phyloP scores from a whole-genome alignment of 2,888 invertebrate genomes.

The Cerastoderma edule region DNA sequence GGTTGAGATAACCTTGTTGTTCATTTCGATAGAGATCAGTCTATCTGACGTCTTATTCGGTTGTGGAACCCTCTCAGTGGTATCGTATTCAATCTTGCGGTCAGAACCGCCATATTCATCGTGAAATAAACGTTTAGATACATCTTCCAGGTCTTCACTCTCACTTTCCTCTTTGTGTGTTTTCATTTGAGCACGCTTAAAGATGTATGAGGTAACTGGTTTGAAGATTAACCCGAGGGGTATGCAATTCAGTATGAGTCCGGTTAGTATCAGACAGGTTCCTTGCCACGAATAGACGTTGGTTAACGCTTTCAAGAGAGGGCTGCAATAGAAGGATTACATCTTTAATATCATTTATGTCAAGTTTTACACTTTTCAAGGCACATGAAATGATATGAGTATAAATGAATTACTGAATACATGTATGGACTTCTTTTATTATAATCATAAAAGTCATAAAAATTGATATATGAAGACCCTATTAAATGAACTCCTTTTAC shows the following conservation, averaged over 20 bases:
- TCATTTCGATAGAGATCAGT: too few species aligned
- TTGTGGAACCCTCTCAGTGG: too few species aligned
- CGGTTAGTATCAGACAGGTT: conserved; percentile 93
- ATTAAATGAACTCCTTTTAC: too few species aligned
- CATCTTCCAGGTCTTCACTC: background rate
- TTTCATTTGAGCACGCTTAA: too few species aligned
- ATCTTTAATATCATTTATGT: background rate
- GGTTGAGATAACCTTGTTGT: too few species aligned
- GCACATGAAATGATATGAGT: too few species aligned
- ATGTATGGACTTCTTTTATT: too few species aligned
- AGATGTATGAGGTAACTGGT: conserved; percentile 3
- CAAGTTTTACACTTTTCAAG: too few species aligned
- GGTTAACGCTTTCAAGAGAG: conserved; percentile 86
- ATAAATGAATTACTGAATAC: too few species aligned
- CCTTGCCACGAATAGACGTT: conserved; percentile 92
- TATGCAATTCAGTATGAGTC: conserved; percentile 92
- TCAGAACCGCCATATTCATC: background rate
- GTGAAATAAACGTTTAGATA: background rate
- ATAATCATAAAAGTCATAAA: too few species aligned
- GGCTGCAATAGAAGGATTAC: conserved; percentile 90
- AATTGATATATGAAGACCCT: too few species aligned
- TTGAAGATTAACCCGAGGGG: conserved; percentile 87
- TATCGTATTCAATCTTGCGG: background rate
- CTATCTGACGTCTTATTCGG: too few species aligned
- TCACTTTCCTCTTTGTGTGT: background rate